These are phyloP conservation scores for Lepilemur septentrionalis DNA, from an alignment of 2,797 vertebrate genomes.

Conservation along the genomic window DNA sequence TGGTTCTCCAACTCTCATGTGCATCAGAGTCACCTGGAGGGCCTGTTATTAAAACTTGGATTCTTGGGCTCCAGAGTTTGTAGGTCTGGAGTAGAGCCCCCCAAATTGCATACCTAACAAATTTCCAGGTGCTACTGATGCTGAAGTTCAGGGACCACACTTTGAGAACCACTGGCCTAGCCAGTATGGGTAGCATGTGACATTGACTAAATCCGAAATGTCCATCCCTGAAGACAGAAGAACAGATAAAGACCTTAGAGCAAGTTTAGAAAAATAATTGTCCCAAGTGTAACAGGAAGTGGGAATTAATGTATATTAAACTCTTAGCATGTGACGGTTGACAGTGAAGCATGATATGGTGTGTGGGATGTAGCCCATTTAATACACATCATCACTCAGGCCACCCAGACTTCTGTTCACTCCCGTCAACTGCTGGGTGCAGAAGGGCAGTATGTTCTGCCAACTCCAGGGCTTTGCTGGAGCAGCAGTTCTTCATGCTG, in stretches of 20 bases:
- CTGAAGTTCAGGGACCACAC: background rate
- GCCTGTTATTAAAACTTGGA: background rate
- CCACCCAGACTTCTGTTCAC: background rate
- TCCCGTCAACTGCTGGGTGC: no score
- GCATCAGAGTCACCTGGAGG: background rate
- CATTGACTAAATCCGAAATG: background rate
- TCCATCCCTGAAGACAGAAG: background rate
- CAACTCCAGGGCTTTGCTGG: background rate
- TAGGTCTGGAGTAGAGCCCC: background rate
- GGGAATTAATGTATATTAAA: background rate
- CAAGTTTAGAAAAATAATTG: background rate
- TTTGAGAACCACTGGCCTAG: background rate
- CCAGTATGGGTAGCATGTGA: background rate
- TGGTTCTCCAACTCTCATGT: background rate
- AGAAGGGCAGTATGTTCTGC: background rate
- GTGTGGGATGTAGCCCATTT: background rate
- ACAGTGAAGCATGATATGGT: background rate
- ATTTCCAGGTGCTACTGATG: background rate
- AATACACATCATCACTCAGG: no score
- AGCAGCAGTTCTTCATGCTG: background rate
- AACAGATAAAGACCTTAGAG: background rate
- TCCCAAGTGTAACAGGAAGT: background rate
- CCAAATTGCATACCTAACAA: background rate
- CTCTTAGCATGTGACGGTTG: background rate
- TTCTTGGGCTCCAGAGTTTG: background rate